Evolutionary conservation across 2,888 invertebrate species (phyloP), one percentile per base, ranked within the genome.

Genomic region (Troides helena): DNA sequence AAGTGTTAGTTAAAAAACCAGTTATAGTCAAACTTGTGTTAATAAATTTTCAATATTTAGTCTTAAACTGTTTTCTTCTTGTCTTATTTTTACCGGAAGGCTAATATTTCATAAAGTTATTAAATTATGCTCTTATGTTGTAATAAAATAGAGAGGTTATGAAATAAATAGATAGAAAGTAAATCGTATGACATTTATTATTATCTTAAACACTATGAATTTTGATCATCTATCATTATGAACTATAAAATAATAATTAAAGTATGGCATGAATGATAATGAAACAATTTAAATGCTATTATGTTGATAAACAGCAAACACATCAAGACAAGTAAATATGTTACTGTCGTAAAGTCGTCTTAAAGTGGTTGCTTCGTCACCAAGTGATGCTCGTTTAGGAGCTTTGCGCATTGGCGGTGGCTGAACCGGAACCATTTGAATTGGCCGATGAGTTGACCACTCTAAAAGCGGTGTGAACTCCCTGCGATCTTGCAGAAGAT

Each of bases 261-360:
- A 39, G 25, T 12, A 57, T 65, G 21, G 30, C 57, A 8, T 53
- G 62, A 56, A 39, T 10, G 53, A 53, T n/a, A 53, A 57, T 18
- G 39, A 56, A 60, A 64, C 56, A 62, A 61, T 63, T 58, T 62
- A 30, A 62, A 56, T 56, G 39, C 39, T 68, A 43, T 8, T 21
- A 58, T 46, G n/a, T 30, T 53, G 18, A n/a, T 46, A 30, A 21
- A n/a, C 4, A 36, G 88, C 90, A 90, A 90, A 81, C 81, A 90
- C 90, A 89, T 71, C 85, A 88, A 89, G 92, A 92, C 89, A 92
- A 92, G 89, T 87, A 81, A 81, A 80, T 77, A 73, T 30, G 73
- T 21, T 63, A 72, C 62, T 67, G 53, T 68, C 70, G 75, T 75
- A 77, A 78, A 81, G 90, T 92, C 92, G 87, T 91, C 92, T 88